A percentile compares a stretch with the other conserved stretches of the same genome.
These are phyloP conservation scores for Pachydiplax longipennis DNA, from an alignment of 2,888 invertebrate species.

Conservation along the genomic window DNA sequence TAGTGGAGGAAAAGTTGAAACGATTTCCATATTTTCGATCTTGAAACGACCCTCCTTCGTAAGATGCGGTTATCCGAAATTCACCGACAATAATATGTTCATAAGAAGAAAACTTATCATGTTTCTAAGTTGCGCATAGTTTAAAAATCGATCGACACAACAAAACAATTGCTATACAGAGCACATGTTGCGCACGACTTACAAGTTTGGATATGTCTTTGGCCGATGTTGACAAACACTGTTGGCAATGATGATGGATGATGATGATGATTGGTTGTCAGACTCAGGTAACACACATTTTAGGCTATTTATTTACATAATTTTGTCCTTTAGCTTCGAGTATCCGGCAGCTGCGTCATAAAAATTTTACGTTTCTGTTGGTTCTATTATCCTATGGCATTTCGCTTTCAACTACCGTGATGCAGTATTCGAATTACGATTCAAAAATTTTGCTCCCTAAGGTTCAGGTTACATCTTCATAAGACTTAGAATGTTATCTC, in stretches of 20 bases:
- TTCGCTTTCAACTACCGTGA: no score
- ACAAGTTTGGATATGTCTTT: background rate
- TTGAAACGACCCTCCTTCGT: no score
- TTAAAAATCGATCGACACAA: background rate
- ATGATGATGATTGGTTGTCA: conserved; percentile 9
- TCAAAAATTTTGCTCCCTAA: no score
- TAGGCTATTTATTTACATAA: background rate
- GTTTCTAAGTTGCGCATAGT: background rate
- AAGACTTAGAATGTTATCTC: no score
- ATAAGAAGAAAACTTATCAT: no score
- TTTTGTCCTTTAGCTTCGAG: background rate
- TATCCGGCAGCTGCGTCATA: background rate
- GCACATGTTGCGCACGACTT: conserved; percentile 5
- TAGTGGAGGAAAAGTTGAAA: no score
- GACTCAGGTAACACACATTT: background rate
- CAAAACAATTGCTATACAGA: conserved; percentile 9
- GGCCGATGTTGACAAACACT: conserved; percentile 17
- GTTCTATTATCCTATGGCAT: no score
- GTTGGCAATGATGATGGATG: background rate
- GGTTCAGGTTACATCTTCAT: no score
- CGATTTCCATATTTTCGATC: no score
- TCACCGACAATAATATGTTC: no score
- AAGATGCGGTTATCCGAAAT: no score
- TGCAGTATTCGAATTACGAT: no score
- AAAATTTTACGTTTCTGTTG: background rate